Evolutionary conservation across 2,888 invertebrate genomes (phyloP), one percentile per base, ranked within the genome.

Genomic region (Asteroscopus sphinx): DNA sequence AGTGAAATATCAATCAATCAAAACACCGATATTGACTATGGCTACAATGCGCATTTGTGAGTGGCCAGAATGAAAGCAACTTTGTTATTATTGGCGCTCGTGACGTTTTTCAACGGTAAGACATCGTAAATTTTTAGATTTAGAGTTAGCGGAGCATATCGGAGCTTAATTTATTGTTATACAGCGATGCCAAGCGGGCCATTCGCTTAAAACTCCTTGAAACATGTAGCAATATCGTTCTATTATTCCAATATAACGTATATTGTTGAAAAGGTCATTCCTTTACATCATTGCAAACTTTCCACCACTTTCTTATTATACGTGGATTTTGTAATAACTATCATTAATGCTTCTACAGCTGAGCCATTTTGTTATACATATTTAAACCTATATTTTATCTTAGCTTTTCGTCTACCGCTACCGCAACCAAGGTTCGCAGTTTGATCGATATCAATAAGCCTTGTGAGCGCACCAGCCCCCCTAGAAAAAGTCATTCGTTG

Each of bases 1-100:
- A 63, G 45, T 63, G 56, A 67, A 58, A 68, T 52, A 61, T 59
- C 62, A 75, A 76, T 71, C 67, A 72, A 66, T 71, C 71, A 74
- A 64, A 63, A 36, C 52, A 51, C 45, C 54, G 46, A 55, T 70
- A 72, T 64, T 58, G 53, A 59, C 65, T 67, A 69, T 62, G 51
- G 70, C 49, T 63, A 59, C 41, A 60, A 62, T 58, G 44, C 53
- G 64, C 55, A 56, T 57, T 69, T 55, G 55, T 69, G 51, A 53
- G 53, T 67, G 69, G 73, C 69, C 69, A 77, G 80, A 89, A 87
- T 85, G 86, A 86, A 85, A 86, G 71, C 81, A 81, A 81, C 68
- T 76, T 75, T 88, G 83, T 87, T 89, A 83, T 86, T 88, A 83
- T 87, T 89, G 82, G 87, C 87, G 62, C 77, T 68, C 63, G 79